Base-by-base conservation (phyloP, 2,113 vertebrate genomes). In the Bagarius yarrelli region DNA sequence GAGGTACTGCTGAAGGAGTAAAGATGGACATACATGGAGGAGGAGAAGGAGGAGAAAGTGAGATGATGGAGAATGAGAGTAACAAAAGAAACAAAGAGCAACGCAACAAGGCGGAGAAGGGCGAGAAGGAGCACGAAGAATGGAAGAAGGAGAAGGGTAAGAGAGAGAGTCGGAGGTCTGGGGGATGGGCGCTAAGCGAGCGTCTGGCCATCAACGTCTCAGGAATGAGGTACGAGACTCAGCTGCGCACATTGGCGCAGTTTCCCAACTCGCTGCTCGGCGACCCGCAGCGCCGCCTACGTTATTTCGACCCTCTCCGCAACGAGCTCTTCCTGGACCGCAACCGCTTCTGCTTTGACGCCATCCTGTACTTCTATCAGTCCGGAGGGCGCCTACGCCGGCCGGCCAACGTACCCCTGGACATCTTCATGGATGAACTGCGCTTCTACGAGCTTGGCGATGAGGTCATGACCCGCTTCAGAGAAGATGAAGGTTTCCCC, bases 311-410 rank as follows among this genome's bases (percentile, higher is more conserved):
- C 90, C 94, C 95, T 0, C 69, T 91, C 2, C 90, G 93, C 1
- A 93, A 95, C 0, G 95, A 96, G 74, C 91, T 95, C 1, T 96
- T 96, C 88, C 91, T 96, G 86, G 95, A 96, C 89, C 89, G 95
- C 0, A 96, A 93, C 81, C 91, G 95, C 21, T 88, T 88, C 66
- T 94, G 94, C 89, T 96, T 96, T 27, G 95, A 96, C 3, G 93
- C 95, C 84, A 95, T 96, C 90, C 92, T 98, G 27, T 96, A 97
- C 89, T 98, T 96, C 87, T 98, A 98, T 87, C 96, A 98, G 85
- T 97, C 96, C 0, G 96, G 96, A 0, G 96, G 96, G 0, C 88
- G 96, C 34, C 91, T 98, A 56, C 89, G 96, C 3, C 86, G 96
- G 4, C 96, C 96, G 0, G 90, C 94, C 81, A 95, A 95, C 76